Evolutionary conservation across 2,888 invertebrate genomes (phyloP).

Genomic region (Caenorhabditis sp.): DNA sequence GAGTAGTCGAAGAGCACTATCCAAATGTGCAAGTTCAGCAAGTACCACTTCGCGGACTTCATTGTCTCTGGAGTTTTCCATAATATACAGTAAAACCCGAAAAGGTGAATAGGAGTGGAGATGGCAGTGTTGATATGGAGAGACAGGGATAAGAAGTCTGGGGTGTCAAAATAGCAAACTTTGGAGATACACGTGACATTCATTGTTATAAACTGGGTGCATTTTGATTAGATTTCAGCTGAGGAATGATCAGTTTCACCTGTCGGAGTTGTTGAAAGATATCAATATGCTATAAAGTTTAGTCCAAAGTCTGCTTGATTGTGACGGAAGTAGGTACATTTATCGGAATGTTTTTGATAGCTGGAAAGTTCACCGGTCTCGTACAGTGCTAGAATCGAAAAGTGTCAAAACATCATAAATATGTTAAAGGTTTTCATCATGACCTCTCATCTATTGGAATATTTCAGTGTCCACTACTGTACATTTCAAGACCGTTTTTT

Average conservation of each 20-base stretch:
- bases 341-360: too few species aligned
- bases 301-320: too few species aligned
- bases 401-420: too few species aligned
- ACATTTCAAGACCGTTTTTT: too few species aligned
- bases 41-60: constrained; percentile 22
- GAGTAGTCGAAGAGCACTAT: constrained; percentile 16
- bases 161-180: not conserved
- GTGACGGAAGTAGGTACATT: too few species aligned
- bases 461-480: too few species aligned
- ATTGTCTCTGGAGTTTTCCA: constrained; percentile 30
- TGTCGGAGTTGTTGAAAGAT: not conserved
- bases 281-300: too few species aligned
- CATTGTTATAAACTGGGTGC: not conserved
- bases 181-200: constrained; percentile 5
- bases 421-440: too few species aligned
- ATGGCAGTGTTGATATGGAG: constrained; percentile 1
- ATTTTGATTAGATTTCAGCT: not conserved
- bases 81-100: constrained; percentile 36
- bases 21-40: constrained; percentile 15
- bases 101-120: constrained; percentile 22
- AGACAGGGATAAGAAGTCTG: constrained; percentile 1
- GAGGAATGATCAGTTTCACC: not conserved
- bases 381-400: too few species aligned
- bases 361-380: too few species aligned
- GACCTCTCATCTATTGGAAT: too few species aligned